Percentiles rank a stretch among this genome's conserved stretches.
Evolutionary conservation across 2,888 invertebrate genomes (phyloP).

Genomic region (Lamellibrachia satsuma): DNA sequence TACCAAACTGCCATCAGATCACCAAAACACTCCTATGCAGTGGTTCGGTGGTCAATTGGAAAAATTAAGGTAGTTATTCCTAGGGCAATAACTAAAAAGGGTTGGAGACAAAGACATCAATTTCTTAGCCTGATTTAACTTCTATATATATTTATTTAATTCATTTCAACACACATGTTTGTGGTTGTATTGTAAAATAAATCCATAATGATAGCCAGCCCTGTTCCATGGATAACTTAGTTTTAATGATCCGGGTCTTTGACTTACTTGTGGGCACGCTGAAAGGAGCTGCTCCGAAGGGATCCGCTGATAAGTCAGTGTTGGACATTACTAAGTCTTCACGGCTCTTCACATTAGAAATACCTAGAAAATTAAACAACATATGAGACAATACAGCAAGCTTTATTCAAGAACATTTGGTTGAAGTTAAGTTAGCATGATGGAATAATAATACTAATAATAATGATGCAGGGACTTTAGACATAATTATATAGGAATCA

Average conservation of each 20-base stretch:
- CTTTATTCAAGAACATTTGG: background rate
- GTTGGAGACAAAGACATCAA: too few relatives aligned
- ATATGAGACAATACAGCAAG: background rate
- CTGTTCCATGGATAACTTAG: too few relatives aligned
- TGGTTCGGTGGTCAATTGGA: too few relatives aligned
- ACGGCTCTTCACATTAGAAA: slow-evolving; percentile 76
- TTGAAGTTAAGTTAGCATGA: background rate
- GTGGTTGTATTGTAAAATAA: too few relatives aligned
- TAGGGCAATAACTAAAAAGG: too few relatives aligned
- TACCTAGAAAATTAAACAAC: slow-evolving; percentile 66
- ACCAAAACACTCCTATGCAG: too few relatives aligned
- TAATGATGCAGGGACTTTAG: background rate
- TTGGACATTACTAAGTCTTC: slow-evolving; percentile 75
- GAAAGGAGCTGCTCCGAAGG: slow-evolving; percentile 85
- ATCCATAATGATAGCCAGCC: too few relatives aligned
- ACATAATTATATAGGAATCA: background rate
- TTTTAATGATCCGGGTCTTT: background rate
- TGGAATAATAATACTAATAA: background rate
- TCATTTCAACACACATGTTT: too few relatives aligned
- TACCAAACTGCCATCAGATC: too few relatives aligned
- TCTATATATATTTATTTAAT: too few relatives aligned
- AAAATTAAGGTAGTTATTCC: too few relatives aligned
- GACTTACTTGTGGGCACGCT: slow-evolving; percentile 52
- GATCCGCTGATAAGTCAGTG: slow-evolving; percentile 63
- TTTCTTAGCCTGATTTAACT: too few relatives aligned